phyloP scores from a whole-genome alignment of 1,140 invertebrate genomes.

The Planococcus citri region DNA sequence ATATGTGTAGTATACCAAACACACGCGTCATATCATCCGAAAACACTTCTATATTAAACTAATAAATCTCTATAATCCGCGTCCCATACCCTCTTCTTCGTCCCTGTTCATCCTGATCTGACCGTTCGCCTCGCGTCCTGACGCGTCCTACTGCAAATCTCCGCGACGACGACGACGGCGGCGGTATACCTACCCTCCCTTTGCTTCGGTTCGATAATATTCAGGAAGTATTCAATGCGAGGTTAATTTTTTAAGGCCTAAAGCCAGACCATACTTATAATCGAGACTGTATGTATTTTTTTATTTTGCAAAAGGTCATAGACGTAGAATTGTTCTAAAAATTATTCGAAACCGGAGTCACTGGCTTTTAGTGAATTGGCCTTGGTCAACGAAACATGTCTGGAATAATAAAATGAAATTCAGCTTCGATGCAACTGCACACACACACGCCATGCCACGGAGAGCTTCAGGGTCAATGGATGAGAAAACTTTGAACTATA shows the following conservation, averaged over 20 bases:
- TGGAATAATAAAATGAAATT: constrained; percentile 8
- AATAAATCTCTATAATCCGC: no score
- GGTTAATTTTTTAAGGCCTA: constrained; percentile 1
- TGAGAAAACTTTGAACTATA: neutral
- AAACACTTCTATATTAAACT: no score
- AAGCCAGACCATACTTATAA: constrained; percentile 1
- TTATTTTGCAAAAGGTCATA: neutral
- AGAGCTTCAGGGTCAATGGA: neutral
- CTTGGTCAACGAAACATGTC: neutral
- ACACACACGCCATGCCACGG: no score
- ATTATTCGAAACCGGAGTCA: constrained; percentile 1
- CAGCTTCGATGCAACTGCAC: neutral
- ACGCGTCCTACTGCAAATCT: no score
- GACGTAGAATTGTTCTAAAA: neutral
- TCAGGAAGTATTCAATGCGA: neutral
- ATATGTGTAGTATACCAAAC: no score
- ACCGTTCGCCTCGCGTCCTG: no score
- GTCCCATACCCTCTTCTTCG: no score
- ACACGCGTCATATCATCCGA: no score
- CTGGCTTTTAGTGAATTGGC: neutral
- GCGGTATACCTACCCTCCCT: no score
- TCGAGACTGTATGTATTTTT: constrained; percentile 1
- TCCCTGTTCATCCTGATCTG: no score
- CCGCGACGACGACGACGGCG: no score
- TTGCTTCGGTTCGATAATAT: no score